Evolutionary conservation across 2,888 invertebrate species (phyloP).

Genomic region (Euzophera pinguis): DNA sequence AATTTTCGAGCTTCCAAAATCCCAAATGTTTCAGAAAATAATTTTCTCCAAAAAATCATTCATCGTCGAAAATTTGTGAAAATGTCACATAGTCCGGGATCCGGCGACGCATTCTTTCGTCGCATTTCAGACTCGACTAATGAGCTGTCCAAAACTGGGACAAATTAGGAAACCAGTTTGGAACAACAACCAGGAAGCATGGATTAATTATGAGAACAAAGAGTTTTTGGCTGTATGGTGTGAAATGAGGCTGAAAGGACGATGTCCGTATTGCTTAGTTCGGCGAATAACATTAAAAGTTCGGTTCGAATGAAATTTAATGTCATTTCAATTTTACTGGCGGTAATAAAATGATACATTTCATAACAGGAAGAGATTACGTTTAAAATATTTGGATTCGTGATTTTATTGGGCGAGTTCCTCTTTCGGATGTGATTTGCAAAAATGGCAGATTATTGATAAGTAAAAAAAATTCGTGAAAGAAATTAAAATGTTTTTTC

Average conservation of each 20-base stretch:
- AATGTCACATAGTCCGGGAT: neutral
- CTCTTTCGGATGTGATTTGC: no score
- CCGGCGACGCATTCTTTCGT: conserved; percentile 2
- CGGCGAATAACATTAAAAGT: neutral
- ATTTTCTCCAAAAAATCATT: neutral
- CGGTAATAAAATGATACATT: no score
- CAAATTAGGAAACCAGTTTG: conserved; percentile 3
- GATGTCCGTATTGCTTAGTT: neutral
- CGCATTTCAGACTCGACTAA: neutral
- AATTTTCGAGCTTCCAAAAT: neutral
- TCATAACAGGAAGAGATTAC: no score
- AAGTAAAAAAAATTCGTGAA: no score
- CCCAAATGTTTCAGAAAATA: neutral
- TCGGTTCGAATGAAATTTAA: no score
- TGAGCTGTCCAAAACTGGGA: conserved; percentile 7
- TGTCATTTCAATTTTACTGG: no score
- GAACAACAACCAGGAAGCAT: conserved; percentile 3
- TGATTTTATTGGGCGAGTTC: no score
- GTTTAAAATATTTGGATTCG: no score
- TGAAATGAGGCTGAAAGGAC: neutral
- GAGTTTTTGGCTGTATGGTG: neutral
- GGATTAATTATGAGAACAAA: conserved; percentile 8
- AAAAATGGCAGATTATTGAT: no score
- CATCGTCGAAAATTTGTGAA: neutral
- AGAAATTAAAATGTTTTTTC: no score